Conservation (phyloP, 2,113 vertebrate genomes). For the Sitta europaea region DNA sequence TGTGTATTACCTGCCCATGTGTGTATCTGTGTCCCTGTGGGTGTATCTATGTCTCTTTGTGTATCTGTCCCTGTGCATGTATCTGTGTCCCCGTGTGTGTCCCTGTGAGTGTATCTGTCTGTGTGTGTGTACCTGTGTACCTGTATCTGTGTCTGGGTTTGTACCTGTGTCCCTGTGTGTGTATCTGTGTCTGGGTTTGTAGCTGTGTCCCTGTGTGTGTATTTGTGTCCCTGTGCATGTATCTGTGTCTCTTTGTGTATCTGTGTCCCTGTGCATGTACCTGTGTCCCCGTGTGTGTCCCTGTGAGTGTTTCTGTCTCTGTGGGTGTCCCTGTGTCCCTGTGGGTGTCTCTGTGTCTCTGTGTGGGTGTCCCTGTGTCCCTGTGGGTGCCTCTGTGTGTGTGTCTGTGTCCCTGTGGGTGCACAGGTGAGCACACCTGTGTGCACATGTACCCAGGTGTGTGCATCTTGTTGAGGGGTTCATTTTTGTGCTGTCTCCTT, state of each 20-base stretch:
- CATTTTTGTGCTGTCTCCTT: background rate
- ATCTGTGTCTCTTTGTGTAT: background rate
- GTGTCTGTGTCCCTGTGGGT: fast-evolving
- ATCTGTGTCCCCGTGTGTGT: background rate
- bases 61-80: background rate
- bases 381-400: background rate
- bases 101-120: background rate
- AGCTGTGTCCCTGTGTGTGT: background rate
- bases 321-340: fast-evolving
- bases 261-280: background rate
- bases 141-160: background rate
- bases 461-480: fast-evolving
- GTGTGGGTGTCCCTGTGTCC: too few relatives aligned
- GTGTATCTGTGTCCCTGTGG: fast-evolving
- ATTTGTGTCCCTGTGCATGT: fast-evolving
- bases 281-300: background rate
- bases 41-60: background rate
- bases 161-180: too few relatives aligned
- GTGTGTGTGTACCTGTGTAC: fast-evolving
- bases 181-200: background rate
- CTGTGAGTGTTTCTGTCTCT: background rate
- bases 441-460: background rate
- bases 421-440: fast-evolving
- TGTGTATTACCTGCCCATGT: fast-evolving
- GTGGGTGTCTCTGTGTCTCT: background rate